Conservation (phyloP, 2,797 vertebrate genomes). For the Eurystomus glaucurus region DNA sequence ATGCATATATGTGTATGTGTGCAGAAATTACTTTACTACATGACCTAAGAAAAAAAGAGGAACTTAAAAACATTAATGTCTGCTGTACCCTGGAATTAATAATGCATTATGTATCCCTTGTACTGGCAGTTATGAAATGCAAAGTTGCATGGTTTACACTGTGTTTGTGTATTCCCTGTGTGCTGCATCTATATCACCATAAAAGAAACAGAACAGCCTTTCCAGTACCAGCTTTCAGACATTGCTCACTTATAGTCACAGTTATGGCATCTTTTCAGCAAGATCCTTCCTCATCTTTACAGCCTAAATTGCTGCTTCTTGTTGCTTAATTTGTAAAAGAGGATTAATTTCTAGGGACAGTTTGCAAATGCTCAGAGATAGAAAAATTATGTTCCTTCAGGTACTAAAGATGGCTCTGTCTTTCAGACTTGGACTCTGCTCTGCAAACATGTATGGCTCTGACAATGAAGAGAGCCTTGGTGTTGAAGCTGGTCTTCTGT, state of each 20-base stretch:
- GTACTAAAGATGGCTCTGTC: background rate
- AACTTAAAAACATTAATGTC: background rate
- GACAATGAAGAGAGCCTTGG: background rate
- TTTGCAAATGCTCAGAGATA: background rate
- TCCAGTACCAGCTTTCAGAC: background rate
- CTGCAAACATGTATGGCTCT: background rate
- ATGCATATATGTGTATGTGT: background rate
- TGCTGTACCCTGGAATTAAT: background rate
- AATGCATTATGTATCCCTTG: background rate
- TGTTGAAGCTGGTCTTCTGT: background rate
- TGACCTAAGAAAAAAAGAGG: background rate
- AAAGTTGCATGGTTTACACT: background rate
- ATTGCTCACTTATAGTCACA: background rate
- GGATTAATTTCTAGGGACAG: background rate
- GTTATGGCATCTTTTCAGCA: background rate
- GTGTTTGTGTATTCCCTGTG: background rate
- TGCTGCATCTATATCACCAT: background rate
- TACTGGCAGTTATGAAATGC: background rate
- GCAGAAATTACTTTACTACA: background rate
- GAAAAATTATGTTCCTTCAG: background rate
- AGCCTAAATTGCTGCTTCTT: background rate
- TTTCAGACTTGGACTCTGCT: background rate
- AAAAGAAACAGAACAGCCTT: background rate
- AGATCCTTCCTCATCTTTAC: background rate
- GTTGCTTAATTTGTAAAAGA: background rate